Evolutionary conservation across 1,140 invertebrate species (phyloP).

Genomic region (Homarus americanus): DNA sequence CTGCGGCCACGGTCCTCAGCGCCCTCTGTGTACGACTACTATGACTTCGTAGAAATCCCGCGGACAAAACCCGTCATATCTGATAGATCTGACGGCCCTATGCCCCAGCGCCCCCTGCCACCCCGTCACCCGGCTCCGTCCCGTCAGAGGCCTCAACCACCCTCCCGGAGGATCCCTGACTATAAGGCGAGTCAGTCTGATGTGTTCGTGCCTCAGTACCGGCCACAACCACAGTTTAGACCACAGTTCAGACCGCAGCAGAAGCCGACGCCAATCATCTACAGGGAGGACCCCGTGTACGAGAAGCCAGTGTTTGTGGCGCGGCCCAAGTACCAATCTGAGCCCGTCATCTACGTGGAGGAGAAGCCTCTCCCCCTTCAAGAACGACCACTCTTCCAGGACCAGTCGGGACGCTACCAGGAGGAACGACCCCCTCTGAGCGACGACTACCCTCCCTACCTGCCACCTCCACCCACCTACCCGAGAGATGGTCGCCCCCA

Average conservation of each 20-base stretch:
- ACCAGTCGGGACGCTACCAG: background rate
- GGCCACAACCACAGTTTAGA: background rate
- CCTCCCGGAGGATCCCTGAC: background rate
- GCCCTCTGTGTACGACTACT: slow-evolving; percentile 9
- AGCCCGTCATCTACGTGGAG: background rate
- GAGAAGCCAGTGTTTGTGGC: background rate
- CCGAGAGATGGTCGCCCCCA: background rate
- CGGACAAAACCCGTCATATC: background rate
- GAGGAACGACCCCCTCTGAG: background rate
- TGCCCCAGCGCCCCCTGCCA: background rate
- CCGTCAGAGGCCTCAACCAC: background rate
- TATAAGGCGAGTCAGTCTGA: background rate
- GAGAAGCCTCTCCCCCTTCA: background rate
- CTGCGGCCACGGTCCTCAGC: background rate
- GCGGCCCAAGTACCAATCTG: background rate
- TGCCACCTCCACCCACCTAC: background rate
- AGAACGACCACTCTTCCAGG: background rate
- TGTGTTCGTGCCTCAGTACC: background rate
- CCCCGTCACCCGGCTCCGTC: background rate
- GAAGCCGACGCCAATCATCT: background rate
- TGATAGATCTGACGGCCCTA: background rate
- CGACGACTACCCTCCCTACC: background rate
- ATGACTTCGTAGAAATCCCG: slow-evolving; percentile 29
- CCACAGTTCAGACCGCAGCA: slow-evolving; percentile 2
- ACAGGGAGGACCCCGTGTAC: background rate